Evolutionary conservation across 2,797 vertebrate genomes (phyloP).

Genomic region (Bovichtus variegatus): DNA sequence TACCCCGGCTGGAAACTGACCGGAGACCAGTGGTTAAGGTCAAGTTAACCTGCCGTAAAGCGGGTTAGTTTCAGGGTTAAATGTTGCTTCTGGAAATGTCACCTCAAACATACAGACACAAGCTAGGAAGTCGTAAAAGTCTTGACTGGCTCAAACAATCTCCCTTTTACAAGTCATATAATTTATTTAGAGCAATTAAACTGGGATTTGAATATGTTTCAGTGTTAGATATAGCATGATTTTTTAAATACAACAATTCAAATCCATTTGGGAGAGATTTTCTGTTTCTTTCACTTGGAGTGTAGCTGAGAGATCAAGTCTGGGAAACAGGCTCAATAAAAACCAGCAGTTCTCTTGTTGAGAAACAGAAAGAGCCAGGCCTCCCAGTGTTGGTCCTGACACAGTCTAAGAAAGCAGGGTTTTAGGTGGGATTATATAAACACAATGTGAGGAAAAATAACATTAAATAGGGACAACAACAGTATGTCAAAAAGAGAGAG

Average conservation of each 20-base stretch:
- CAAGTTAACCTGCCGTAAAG: conserved; percentile 14
- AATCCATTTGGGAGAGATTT: conserved; percentile 6
- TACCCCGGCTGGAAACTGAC: background rate
- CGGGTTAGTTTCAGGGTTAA: conserved; percentile 6
- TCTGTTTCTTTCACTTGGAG: conserved; percentile 12
- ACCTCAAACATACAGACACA: conserved; percentile 7
- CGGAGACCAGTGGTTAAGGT: conserved; percentile 1
- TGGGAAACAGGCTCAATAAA: conserved; percentile 23
- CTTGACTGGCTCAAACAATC: background rate
- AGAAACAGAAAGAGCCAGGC: conserved; percentile 6
- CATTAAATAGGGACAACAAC: conserved; percentile 33
- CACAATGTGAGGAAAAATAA: conserved; percentile 9
- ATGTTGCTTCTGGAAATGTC: conserved; percentile 10
- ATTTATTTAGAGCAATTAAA: background rate
- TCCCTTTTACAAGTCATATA: background rate
- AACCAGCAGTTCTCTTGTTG: conserved; percentile 9
- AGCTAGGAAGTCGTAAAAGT: conserved; percentile 11
- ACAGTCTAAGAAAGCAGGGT: conserved; percentile 27
- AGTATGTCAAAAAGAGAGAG: conserved; percentile 22
- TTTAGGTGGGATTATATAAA: conserved; percentile 42
- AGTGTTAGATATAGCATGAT: background rate
- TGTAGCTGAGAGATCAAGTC: background rate
- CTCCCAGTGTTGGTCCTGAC: conserved; percentile 7
- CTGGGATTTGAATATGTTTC: background rate
- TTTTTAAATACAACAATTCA: background rate